Conservation (phyloP, 2,888 invertebrate genomes). For the Dinocampus coccinellae region DNA sequence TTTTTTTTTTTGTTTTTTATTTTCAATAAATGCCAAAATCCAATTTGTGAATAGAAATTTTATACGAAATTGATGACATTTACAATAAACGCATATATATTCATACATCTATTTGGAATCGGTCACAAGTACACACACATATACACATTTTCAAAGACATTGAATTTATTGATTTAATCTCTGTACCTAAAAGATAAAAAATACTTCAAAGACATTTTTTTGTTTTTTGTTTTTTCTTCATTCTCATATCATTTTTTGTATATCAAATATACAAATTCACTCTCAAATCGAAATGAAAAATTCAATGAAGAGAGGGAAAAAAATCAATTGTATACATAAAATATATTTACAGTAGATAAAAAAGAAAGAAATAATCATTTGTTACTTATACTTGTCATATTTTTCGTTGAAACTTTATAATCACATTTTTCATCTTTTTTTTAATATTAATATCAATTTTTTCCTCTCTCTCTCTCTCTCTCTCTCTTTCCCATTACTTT, state of each 20-base stretch:
- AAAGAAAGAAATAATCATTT: too few relatives aligned
- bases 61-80: background rate
- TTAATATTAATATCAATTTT: background rate
- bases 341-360: too few relatives aligned
- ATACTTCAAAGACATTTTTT: background rate
- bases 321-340: too few relatives aligned
- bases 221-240: background rate
- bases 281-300: too few relatives aligned
- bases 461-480: background rate
- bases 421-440: too few relatives aligned
- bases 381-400: too few relatives aligned
- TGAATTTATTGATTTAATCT: conserved; percentile 35
- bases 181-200: background rate
- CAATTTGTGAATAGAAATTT: background rate
- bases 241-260: background rate
- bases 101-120: background rate
- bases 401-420: too few relatives aligned
- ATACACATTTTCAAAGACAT: conserved; percentile 27
- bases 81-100: background rate
- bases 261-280: too few relatives aligned
- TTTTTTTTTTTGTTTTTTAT: background rate
- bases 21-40: background rate
- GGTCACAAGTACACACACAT: conserved; percentile 20
- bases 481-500: background rate
- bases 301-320: too few relatives aligned